Conservation (phyloP, 2,888 invertebrate species). For the Torymus texanus region DNA sequence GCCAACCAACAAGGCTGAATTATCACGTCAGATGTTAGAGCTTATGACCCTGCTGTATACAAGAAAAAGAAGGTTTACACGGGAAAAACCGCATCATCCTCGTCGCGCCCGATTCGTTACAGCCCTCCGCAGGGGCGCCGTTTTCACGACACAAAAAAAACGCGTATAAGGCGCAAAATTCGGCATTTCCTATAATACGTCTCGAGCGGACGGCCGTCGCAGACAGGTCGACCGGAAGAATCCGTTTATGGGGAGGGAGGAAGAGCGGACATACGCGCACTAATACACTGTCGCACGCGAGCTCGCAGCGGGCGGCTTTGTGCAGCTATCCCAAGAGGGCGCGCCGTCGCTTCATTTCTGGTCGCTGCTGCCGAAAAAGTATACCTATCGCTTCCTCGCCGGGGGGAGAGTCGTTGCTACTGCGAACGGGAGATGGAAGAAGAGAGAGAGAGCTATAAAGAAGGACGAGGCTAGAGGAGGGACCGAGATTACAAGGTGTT, state of each 20-base stretch:
- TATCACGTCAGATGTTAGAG: not conserved
- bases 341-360: conserved; percentile 21
- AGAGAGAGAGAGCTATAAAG: not conserved
- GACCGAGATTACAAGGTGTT: conserved; percentile 51
- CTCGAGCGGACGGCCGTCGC: not conserved
- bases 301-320: conserved; percentile 34
- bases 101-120: conserved; percentile 18
- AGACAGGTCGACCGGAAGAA: conserved; percentile 52
- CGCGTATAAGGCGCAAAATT: conserved; percentile 18
- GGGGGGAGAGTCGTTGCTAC: not conserved
- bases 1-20: not conserved
- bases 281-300: not conserved
- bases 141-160: conserved; percentile 2
- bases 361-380: conserved; percentile 21
- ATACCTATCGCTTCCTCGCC: conserved; percentile 43
- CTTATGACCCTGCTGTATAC: not conserved
- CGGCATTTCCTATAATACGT: conserved; percentile 11
- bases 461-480: conserved; percentile 6
- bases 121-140: not conserved
- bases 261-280: not conserved
- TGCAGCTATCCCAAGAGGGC: conserved; percentile 34
- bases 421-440: not conserved
- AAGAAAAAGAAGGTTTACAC: conserved; percentile 9
- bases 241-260: conserved; percentile 36
- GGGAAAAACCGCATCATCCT: conserved; percentile 14